Evolutionary conservation across 2,888 invertebrate genomes (phyloP), one percentile per base, ranked within the genome.

Genomic region (Phorcus lineatus): DNA sequence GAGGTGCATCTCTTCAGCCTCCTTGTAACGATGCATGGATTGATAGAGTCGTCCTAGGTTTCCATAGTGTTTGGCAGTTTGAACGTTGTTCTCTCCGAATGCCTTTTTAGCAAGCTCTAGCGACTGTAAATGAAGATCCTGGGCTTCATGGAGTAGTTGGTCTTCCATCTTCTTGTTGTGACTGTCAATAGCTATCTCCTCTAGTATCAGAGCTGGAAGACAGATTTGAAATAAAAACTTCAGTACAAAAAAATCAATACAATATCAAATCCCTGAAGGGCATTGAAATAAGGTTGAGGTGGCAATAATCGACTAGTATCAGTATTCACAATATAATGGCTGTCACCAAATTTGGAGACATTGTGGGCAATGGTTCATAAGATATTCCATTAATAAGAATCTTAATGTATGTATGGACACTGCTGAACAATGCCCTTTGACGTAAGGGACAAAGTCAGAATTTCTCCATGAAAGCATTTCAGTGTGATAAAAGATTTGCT

Each of bases 1-100:
- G 86, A 97, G 94, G 93, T 98, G 98, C 97, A 98, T 98, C 85
- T 94, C 94, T 93, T 98, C 98, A 0, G 98, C 97, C 92, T 97
- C 96, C 94, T 95, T 94, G 93, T 95, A 97, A 91, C 96, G 95
- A 91, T 95, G 95, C 97, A 98, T 98, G 91, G 97, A 97, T 94
- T 98, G 98, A 94, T 98, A 98, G 17, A 98, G 95, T 17, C 98
- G 94, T 80, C 98, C 98, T 77, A 98, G 95, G 94, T 98, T 98
- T 16, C 98, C 98, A 93, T 98, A 98, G 93, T 98, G 97, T 92
- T 98, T 98, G 77, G 98, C 98, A 0, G 98, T 98, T 94, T 98
- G 97, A 54, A 98, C 97, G 94, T 98, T 98, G 92, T 96, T 95
- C 93, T 98, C 97, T 0, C 98, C 98, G 93, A 98, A 98, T 0